These are phyloP conservation scores for Glaucidium brasilianum DNA, from an alignment of 2,113 vertebrate species.

Conservation along the genomic window DNA sequence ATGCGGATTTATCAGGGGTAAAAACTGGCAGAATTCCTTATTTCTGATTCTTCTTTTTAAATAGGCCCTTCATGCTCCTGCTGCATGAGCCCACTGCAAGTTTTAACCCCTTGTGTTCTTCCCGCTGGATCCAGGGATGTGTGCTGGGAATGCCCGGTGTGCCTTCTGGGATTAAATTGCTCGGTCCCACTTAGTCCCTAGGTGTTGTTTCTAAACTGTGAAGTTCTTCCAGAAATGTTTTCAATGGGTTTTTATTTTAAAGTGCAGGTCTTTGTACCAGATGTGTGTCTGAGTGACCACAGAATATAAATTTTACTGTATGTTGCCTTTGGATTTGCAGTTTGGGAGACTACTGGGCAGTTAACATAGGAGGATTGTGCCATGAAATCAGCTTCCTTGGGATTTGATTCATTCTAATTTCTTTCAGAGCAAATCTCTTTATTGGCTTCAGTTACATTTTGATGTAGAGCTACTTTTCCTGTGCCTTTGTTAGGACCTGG, in stretches of 20 bases:
- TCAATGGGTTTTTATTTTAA: constrained; percentile 34
- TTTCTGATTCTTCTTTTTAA: constrained; percentile 51
- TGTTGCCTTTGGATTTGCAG: constrained; percentile 39
- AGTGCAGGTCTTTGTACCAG: not conserved
- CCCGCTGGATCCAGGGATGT: not conserved
- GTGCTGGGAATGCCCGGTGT: accelerated
- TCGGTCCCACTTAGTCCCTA: not conserved
- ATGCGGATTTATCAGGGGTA: constrained; percentile 67
- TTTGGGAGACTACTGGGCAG: not conserved
- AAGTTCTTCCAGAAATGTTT: not conserved
- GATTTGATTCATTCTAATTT: constrained; percentile 8
- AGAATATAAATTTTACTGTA: constrained; percentile 15
- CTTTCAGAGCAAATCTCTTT: constrained; percentile 1
- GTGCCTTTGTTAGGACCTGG: constrained; percentile 10
- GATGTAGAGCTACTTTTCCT: not conserved
- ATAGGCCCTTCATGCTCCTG: constrained; percentile 38
- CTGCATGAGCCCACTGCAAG: not conserved
- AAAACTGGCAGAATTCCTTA: constrained; percentile 69
- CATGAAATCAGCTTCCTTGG: not conserved
- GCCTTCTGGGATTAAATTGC: not conserved
- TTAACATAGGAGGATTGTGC: constrained; percentile 34
- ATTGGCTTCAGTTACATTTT: constrained; percentile 7
- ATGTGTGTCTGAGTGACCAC: constrained; percentile 21
- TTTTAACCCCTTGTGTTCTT: constrained; percentile 14
- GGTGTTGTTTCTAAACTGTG: not conserved